Evolutionary conservation across 2,797 vertebrate genomes (phyloP), one percentile per base, ranked within the genome.

Genomic region (Gallinago stenura): DNA sequence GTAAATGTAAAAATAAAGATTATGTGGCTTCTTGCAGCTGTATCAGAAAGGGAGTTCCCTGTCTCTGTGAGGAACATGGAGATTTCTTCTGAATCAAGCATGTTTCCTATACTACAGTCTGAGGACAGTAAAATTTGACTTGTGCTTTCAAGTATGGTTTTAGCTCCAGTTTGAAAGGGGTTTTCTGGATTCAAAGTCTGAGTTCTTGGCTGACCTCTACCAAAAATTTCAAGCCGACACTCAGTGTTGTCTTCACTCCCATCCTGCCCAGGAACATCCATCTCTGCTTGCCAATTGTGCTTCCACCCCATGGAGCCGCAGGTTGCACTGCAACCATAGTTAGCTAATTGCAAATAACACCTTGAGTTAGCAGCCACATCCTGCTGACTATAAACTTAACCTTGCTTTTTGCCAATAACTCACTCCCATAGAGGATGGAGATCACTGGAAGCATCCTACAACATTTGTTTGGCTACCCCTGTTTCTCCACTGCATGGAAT

Each of bases 1-100:
- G 7, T 17, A 79, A 64, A 24, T 22, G 22, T 69, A 82, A 61
- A 80, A 51, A 75, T 9, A 26, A 86, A 66, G 0, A 35, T 7
- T 2, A 31, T 39, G 10, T 17, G 86, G 4, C 66, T 94, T 79
- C 61, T 82, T 76, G 58, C 30, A 90, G n/a, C n/a, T 90, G 17
- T 72, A 75, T 66, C 37, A 92, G 76, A 91, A 93, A 83, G n/a
- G 50, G 61, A 79, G 83, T 65, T 75, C 76, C 57, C 57, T 81
- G 17, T 26, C 60, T 73, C 33, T 85, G 4, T 75, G 61, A 81
- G 64, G 68, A 89, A 58, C 15, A 64, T 0, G 31, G 64, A 72
- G 33, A 56, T 85, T 71, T 71, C 78, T 93, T 68, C 19, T 64
- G 51, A 51, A 26, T 83, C 50, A 82, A 56, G 13, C 11, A 48